Base-by-base conservation (phyloP, 92 coral and sea anemone species). In the Pocillopora grandis region DNA sequence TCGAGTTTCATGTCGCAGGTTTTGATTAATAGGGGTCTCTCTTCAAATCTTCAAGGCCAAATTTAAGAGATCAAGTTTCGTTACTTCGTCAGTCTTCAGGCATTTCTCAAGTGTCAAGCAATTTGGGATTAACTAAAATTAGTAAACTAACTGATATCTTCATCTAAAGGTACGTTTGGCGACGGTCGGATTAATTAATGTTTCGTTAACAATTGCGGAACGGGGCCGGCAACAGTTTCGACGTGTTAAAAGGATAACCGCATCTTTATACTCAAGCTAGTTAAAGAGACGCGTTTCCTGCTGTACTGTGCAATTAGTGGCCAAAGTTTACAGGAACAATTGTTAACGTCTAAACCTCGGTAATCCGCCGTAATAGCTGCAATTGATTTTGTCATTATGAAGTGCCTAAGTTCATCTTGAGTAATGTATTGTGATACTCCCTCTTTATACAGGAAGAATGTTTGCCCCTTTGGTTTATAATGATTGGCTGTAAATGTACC, bases 401-500 rank as follows among this genome's bases (percentile, higher is more conserved):
- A 11, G 58, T 76, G 60, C 71, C 80, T 58, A 58, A 52, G 72
- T 74, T 23, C 70, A 61, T 31, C 67, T 84, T 66, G 81, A 76
- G 67, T 84, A 69, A 66, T 77, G 87, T 65, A 56, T 83, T 83
- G 65, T 83, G 81, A 76, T 84, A 76, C 75, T 37, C 62, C 49
- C 71, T 76, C 37, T 66, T 76, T 31, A 75, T 75, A 84, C 82
- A 84, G 87, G 87, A 84, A 84, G 87, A 84, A 75, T 60, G 71
- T 84, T 84, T 84, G 75, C 79, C 75, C 67, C 69, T 56, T 18
- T 76, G 76, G 82, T 66, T 67, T 84, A 70, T 69, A 77, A 3
- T 84, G 88, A 84, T 84, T 84, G 88, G 88, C 77, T 84, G 76
- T 76, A 76, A 57, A 84, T 68, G 73, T 48, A 77, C 21, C 83